Evolutionary conservation across 2,113 vertebrate genomes (phyloP), one percentile per base, ranked within the genome.

Genomic region (Henicopernis longicauda): DNA sequence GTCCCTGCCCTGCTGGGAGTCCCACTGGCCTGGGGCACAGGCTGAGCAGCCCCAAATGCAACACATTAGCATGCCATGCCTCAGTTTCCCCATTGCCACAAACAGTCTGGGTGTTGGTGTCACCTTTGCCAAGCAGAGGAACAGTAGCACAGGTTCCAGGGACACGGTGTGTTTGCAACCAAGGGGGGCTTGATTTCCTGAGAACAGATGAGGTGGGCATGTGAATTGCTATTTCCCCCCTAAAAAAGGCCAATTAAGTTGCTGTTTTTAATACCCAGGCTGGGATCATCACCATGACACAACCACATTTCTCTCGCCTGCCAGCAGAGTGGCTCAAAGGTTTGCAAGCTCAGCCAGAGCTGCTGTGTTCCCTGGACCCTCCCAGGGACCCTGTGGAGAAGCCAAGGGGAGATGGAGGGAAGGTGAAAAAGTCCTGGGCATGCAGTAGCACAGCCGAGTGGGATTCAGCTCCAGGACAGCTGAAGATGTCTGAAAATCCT

Each of bases 101-200:
- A 66, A 38, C 36, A 40, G 57, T 11, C 31, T 45, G 27, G 14
- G 29, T 45, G 52, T 0, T n/a, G 8, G 19, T 29, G 58, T 47
- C 42, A 45, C 10, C 10, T 71, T 31, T 69, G 54, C 10, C 36
- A 67, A 70, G 27, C 49, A 84, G 23, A 49, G 19, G 15, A 77
- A 47, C 52, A 42, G 44, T 71, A 82, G 81, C 12, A 23, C 0
- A 1, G 7, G 21, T 27, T 21, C 47, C 11, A 50, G 42, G 38
- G 54, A 76, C 14, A 31, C 0, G 1, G 13, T 2, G 2, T 1
- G 9, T 36, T 72, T 76, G 44, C 38, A 70, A 4, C 18, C 0
- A 0, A 31, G 26, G 1, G 0, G 6, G n/a, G 4, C 19, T 66
- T 83, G 13, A 50, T 62, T 49, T 61, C 38, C 31, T 31, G 57